Percentiles rank a stretch among this genome's conserved stretches.
Conservation (phyloP, 2,888 invertebrate genomes). For the Stenodema calcarata region DNA sequence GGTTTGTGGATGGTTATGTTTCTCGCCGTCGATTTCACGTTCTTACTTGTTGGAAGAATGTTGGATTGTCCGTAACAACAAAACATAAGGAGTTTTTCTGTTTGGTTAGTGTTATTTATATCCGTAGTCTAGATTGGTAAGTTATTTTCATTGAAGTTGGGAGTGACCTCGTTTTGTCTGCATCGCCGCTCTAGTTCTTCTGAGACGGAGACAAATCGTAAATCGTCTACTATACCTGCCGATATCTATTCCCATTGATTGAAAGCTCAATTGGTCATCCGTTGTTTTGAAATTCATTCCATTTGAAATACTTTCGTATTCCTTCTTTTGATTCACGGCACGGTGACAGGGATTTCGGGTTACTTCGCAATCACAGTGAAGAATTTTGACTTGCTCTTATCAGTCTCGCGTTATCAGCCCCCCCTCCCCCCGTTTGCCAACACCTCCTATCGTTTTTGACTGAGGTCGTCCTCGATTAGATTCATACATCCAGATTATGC, state of each 20-base stretch:
- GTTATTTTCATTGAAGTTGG: constrained; percentile 44
- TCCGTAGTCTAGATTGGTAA: constrained; percentile 20
- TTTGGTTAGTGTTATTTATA: constrained; percentile 28
- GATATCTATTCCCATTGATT: not conserved
- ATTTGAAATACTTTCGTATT: too few species aligned
- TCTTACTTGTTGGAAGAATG: not conserved
- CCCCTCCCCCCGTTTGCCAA: not conserved
- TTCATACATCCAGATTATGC: not conserved
- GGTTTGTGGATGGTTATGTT: not conserved
- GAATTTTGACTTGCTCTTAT: not conserved
- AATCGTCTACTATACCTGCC: not conserved
- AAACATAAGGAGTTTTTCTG: not conserved
- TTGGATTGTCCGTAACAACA: not conserved
- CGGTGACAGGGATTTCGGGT: not conserved
- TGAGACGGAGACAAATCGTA: not conserved
- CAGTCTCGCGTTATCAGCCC: not conserved
- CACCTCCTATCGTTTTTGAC: not conserved
- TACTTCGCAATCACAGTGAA: not conserved
- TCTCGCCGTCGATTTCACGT: not conserved
- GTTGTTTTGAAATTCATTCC: too few species aligned
- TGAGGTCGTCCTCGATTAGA: not conserved
- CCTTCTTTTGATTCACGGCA: too few species aligned
- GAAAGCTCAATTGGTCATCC: not conserved
- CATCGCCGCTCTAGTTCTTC: constrained; percentile 28
- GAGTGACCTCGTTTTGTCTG: constrained; percentile 39